These are phyloP conservation scores for Thaleichthys pacificus DNA, from an alignment of 2,797 vertebrate species.

Conservation along the genomic window DNA sequence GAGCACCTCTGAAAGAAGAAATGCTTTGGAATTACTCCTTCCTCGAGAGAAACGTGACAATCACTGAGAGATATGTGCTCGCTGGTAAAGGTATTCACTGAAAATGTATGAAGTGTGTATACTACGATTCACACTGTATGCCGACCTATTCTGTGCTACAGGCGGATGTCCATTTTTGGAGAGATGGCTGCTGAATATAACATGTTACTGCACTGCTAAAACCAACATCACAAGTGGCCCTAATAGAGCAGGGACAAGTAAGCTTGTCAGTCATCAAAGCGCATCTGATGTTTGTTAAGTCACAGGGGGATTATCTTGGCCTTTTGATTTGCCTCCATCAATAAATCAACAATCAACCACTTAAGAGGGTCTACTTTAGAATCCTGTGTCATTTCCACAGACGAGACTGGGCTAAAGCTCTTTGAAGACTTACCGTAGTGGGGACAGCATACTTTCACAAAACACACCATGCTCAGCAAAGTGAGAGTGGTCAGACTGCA, in stretches of 20 bases:
- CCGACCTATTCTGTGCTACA: no score
- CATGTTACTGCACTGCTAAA: constrained; percentile 5
- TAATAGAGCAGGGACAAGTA: constrained; percentile 37
- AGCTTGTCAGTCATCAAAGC: constrained; percentile 56
- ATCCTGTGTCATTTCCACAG: constrained; percentile 35
- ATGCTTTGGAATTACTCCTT: no score
- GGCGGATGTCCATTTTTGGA: no score
- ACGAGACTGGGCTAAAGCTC: background rate
- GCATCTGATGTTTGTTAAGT: constrained; percentile 38
- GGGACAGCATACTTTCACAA: constrained; percentile 83
- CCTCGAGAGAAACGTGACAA: no score
- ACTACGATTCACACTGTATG: no score
- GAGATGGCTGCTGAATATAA: no score
- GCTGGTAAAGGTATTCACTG: no score
- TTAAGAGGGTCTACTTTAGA: constrained; percentile 29
- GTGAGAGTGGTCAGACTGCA: constrained; percentile 81
- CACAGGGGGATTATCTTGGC: constrained; percentile 47
- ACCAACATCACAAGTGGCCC: constrained; percentile 48
- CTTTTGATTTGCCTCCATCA: constrained; percentile 22
- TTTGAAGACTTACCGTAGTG: constrained; percentile 73
- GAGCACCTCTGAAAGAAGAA: no score
- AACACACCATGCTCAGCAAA: constrained; percentile 80
- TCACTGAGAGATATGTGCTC: no score
- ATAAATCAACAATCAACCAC: constrained; percentile 49
- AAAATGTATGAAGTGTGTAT: no score